Evolutionary conservation across 1,140 invertebrate genomes (phyloP), one percentile per base, ranked within the genome.

Genomic region (Leguminivora glycinivorella): DNA sequence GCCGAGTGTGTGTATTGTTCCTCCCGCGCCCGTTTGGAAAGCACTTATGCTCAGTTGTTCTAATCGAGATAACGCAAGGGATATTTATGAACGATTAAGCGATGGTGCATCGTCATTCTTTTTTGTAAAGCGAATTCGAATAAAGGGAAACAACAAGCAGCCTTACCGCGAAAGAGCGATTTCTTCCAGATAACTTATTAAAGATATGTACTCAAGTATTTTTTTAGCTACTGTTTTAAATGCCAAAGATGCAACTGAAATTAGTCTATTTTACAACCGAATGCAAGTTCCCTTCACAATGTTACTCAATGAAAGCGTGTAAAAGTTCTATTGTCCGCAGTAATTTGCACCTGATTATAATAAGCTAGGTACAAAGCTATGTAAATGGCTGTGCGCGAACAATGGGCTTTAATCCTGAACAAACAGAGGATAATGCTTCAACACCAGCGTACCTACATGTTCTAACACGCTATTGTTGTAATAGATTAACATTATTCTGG

Each of bases 1-100:
- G 74, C 73, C 74, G 83, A 86, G 85, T 84, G 80, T 83, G 76
- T 78, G 79, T 78, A 84, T 90, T 90, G 86, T 90, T 86, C 84
- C 80, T 82, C 82, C 81, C 72, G 63, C 73, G 74, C 74, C 76
- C 77, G 83, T 85, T 90, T 88, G 85, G 82, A 79, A 86, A 88
- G 80, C 86, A 90, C 85, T 90, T 89, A 75, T 80, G 78, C 74
- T 69, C 79, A 75, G 79, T 81, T 87, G 85, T 85, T 83, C 75
- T 85, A 84, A 88, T 88, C 87, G 85, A 85, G 85, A 89, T 87
- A 80, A 81, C 82, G 79, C 75, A 75, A 82, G 79, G 75, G 77
- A 70, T 69, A 12, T 63, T 63, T 63, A 63, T 29, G 58, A 63
- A 29, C 58, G 58, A 31, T 63, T 63, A 63, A 31, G 58, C 58